Conservation (phyloP, 92 coral and sea anemone species). For the Chrysogorgia sp. region DNA sequence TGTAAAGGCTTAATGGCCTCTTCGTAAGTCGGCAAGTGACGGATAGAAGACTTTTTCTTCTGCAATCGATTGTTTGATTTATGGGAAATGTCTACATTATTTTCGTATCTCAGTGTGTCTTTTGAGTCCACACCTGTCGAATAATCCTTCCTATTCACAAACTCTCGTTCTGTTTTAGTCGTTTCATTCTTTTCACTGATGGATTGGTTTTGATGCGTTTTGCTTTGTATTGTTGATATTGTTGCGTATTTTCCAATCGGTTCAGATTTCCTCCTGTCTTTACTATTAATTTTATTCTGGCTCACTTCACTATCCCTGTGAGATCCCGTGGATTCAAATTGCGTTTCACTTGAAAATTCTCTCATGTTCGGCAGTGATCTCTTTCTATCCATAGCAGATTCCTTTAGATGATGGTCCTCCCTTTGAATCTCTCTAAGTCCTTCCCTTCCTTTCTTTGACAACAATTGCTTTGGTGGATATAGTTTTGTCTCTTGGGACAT, state of each 20-base stretch:
- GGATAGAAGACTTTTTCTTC: not conserved
- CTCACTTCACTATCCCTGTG: not conserved
- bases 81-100: not conserved
- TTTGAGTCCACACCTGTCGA: not conserved
- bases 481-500: not conserved
- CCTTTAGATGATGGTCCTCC: not conserved
- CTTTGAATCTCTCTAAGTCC: not conserved
- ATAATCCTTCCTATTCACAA: not conserved
- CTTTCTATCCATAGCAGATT: not conserved
- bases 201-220: not conserved
- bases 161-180: not conserved
- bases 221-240: conserved; percentile 16
- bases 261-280: not conserved
- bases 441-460: not conserved
- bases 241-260: conserved; percentile 21
- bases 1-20: conserved; percentile 30
- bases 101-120: not conserved
- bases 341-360: not conserved
- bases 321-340: not conserved
- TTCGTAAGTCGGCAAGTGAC: conserved; percentile 34
- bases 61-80: not conserved
- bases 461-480: not conserved
- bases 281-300: not conserved
- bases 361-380: not conserved
- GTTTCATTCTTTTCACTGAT: conserved; percentile 6